A percentile compares a stretch with the other conserved stretches of the same genome.
phyloP scores from a whole-genome alignment of 2,797 vertebrate genomes.

The Pseudochirops corinnae region DNA sequence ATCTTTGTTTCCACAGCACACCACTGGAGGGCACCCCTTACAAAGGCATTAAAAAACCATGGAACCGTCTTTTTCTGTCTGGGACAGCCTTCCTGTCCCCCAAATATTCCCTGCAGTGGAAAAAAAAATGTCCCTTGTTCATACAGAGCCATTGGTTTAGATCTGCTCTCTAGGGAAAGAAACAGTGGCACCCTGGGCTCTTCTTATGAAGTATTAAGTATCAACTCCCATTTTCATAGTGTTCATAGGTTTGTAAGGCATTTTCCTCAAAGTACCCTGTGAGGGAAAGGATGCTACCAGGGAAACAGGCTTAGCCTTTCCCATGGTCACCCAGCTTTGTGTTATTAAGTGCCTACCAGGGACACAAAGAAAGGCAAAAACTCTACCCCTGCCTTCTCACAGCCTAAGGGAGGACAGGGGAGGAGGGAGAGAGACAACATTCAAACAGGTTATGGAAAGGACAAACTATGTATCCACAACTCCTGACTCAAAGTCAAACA shows the following conservation, averaged over 20 bases:
- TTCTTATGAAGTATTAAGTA: neutral
- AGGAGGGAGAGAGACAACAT: neutral
- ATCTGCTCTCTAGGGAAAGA: neutral
- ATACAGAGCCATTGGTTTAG: neutral
- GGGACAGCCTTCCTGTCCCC: neutral
- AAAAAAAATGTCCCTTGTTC: neutral
- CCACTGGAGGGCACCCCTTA: neutral
- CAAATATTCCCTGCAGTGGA: neutral
- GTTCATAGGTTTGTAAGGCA: no score
- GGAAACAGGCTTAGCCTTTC: neutral
- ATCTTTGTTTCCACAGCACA: neutral
- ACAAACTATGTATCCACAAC: neutral
- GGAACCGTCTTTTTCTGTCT: neutral
- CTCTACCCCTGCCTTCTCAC: neutral
- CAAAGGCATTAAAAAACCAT: neutral
- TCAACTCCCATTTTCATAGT: neutral
- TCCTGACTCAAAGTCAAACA: neutral
- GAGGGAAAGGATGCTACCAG: neutral
- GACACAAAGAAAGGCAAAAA: neutral
- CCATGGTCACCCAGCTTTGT: neutral
- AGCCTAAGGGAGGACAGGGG: neutral
- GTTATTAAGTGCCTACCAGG: neutral
- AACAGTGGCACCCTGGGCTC: neutral
- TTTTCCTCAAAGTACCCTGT: neutral
- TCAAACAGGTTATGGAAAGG: neutral